Evolutionary conservation across 2,797 vertebrate species (phyloP).

Genomic region (Acanthurus lineatus): DNA sequence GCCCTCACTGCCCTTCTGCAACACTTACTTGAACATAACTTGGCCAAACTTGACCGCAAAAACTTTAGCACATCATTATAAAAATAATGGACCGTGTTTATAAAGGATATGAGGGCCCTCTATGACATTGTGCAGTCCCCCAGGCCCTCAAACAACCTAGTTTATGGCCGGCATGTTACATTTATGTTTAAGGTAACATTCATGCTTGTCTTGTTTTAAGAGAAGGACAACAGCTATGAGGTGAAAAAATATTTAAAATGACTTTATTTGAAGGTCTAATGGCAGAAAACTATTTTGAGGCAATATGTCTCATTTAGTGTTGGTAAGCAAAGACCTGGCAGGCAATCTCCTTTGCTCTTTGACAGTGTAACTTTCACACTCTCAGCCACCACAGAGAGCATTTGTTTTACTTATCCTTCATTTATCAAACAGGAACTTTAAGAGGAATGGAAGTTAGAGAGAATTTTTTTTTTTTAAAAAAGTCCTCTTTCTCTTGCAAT

Average conservation of each 20-base stretch:
- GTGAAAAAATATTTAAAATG: constrained; percentile 49
- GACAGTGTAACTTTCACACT: constrained; percentile 24
- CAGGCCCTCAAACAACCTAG: constrained; percentile 59
- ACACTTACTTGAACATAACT: constrained; percentile 68
- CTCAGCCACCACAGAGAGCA: constrained; percentile 33
- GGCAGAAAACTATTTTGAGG: constrained; percentile 61
- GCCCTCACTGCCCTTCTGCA: constrained; percentile 69
- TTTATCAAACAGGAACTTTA: constrained; percentile 44
- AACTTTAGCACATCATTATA: constrained; percentile 75
- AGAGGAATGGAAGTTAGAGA: constrained; percentile 44
- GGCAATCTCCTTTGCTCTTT: constrained; percentile 35
- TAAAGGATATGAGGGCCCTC: constrained; percentile 63
- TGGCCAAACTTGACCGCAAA: constrained; percentile 67
- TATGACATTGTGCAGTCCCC: constrained; percentile 74
- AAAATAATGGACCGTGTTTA: constrained; percentile 78
- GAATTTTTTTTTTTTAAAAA: not conserved
- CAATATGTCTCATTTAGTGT: constrained; percentile 65
- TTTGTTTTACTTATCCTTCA: constrained; percentile 50
- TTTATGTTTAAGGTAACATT: constrained; percentile 80
- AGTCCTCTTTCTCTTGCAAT: constrained; percentile 27
- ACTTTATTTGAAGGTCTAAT: constrained; percentile 74
- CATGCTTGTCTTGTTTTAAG: constrained; percentile 75
- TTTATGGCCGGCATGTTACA: constrained; percentile 67
- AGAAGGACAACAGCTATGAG: constrained; percentile 68
- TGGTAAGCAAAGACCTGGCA: constrained; percentile 46